These are phyloP conservation scores for human (Homo sapiens) DNA, from an alignment of 2,113 vertebrate species.

Conservation along the genomic window GRCh38 chrX:147433501-147434000, in stretches of 20 bases:
- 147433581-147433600: background rate
- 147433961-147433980: background rate
- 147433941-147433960: background rate
- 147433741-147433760: background rate
- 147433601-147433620: background rate
- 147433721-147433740: background rate
- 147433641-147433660: background rate
- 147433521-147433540: background rate
- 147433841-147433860: background rate
- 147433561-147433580: background rate
- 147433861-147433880: background rate
- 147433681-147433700: background rate
- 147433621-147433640: background rate
- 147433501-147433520: background rate
- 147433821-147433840: background rate
- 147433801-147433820: slow-evolving; percentile 18
- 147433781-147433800: background rate
- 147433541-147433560: background rate
- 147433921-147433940: background rate
- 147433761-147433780: background rate
- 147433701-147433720: background rate
- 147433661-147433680: background rate
- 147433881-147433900: background rate
- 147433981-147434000: background rate
- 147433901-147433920: background rate